These are phyloP conservation scores for Myioborus melanocephalus DNA, from an alignment of 2,797 vertebrate genomes.

Conservation along the genomic window DNA sequence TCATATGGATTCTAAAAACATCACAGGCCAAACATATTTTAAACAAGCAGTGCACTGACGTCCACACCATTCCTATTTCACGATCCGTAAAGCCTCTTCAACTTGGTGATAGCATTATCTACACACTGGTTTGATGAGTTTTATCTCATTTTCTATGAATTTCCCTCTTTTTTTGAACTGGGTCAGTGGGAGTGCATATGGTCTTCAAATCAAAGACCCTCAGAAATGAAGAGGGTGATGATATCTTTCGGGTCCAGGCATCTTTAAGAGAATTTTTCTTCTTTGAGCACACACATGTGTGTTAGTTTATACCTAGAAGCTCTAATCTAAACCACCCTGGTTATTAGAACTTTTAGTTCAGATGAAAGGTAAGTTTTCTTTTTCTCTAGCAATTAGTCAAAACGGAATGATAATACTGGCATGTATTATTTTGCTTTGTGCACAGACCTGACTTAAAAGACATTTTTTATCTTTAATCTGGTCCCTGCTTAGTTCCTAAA, in stretches of 20 bases:
- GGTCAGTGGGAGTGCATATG: background rate
- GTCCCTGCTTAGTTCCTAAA: background rate
- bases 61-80: background rate
- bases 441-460: background rate
- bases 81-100: background rate
- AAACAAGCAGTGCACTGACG: background rate
- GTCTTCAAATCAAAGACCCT: background rate
- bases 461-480: background rate
- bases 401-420: background rate
- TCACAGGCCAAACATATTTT: background rate
- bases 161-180: background rate
- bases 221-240: background rate
- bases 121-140: background rate
- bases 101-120: background rate
- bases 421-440: background rate
- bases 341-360: background rate
- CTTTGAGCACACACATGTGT: accelerated
- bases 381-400: background rate
- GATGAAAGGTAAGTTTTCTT: background rate
- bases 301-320: background rate
- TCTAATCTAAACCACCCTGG: background rate
- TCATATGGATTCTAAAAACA: background rate
- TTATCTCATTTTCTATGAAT: background rate
- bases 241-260: background rate
- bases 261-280: background rate